phyloP scores from a whole-genome alignment of 2,797 vertebrate species.

The Pipistrellus nathusii region DNA sequence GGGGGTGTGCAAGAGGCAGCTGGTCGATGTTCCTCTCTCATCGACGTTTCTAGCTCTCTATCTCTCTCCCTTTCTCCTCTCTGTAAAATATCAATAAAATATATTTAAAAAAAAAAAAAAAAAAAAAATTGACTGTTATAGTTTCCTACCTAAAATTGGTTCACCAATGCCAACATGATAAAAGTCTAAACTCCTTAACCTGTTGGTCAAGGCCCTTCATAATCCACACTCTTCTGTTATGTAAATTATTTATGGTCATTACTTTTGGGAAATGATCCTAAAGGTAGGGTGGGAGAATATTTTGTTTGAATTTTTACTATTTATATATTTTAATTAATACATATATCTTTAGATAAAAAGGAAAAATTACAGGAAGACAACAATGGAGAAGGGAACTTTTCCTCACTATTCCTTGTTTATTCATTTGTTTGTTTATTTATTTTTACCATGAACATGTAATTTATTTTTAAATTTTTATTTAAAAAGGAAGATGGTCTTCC shows the following conservation, averaged over 20 bases:
- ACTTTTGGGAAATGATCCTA: slow-evolving; percentile 46
- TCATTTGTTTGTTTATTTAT: not conserved
- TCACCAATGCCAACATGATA: not conserved
- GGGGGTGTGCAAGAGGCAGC: too few relatives aligned
- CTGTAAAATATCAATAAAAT: too few relatives aligned
- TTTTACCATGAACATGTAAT: not conserved
- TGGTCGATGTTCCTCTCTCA: too few relatives aligned
- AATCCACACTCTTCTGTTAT: not conserved
- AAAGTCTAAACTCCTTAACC: slow-evolving; percentile 23
- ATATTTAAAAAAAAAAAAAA: too few relatives aligned
- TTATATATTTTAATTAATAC: not conserved
- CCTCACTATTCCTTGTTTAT: not conserved
- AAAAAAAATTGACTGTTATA: not conserved
- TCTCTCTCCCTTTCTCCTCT: too few relatives aligned
- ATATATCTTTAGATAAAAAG: slow-evolving; percentile 44
- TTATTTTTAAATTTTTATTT: slow-evolving; percentile 28
- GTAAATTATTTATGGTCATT: slow-evolving; percentile 6
- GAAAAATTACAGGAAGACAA: not conserved
- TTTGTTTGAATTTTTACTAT: not conserved
- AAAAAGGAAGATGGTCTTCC: slow-evolving; percentile 43
- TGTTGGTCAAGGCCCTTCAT: not conserved
- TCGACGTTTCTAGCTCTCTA: too few relatives aligned
- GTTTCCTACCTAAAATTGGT: slow-evolving; percentile 51
- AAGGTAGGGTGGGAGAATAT: not conserved
- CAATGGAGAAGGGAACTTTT: not conserved